Conservation (phyloP, 2,113 vertebrate species). For the Nansenia antarctica region DNA sequence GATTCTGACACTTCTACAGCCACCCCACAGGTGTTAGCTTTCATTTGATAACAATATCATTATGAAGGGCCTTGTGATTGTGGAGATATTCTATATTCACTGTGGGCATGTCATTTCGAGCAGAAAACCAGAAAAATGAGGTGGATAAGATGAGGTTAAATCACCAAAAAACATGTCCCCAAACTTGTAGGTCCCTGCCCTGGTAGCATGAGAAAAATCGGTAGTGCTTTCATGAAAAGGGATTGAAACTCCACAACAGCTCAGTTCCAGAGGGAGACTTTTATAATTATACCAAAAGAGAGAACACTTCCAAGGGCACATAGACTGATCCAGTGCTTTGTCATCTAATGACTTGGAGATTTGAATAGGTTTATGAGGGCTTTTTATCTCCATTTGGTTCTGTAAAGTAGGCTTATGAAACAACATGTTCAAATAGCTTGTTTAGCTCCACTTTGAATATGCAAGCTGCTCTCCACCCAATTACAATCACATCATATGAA, state of each 20-base stretch:
- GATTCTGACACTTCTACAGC: no score
- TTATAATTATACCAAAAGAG: neutral
- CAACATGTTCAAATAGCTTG: conserved; percentile 29
- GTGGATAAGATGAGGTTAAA: no score
- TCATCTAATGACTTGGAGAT: conserved; percentile 33
- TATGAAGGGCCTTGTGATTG: no score
- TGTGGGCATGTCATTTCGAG: no score
- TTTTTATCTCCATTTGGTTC: conserved; percentile 40
- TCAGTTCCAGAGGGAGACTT: neutral
- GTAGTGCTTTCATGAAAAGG: neutral
- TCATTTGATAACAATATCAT: no score
- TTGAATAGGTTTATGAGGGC: conserved; percentile 27
- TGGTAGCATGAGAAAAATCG: neutral
- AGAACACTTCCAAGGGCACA: conserved; percentile 16
- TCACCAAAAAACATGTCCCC: neutral
- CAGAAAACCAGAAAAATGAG: no score
- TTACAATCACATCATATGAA: conserved; percentile 63
- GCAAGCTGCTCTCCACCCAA: conserved; percentile 43
- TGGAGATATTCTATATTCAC: no score
- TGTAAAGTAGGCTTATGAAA: conserved; percentile 45
- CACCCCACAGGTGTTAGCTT: no score
- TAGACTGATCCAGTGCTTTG: conserved; percentile 1
- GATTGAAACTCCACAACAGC: neutral
- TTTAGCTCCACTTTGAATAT: conserved; percentile 39
- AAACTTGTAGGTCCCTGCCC: neutral